Base-by-base conservation (phyloP, 2,797 vertebrate species). In the Alectoris magna region DNA sequence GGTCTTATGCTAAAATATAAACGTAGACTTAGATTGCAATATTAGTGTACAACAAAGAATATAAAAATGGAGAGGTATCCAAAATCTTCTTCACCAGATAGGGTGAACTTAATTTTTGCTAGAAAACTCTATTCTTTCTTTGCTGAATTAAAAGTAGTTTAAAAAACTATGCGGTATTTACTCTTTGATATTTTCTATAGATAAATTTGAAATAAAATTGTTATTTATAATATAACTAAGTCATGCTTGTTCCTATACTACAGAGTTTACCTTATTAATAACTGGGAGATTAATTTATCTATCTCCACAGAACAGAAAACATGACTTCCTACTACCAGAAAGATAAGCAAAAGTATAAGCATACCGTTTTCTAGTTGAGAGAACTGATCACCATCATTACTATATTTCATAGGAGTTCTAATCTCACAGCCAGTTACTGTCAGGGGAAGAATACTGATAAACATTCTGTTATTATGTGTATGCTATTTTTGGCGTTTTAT, bases 381-480 rank as follows among this genome's bases (percentile, higher is more conserved):
- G 59, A 96, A 95, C 72, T 84, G 90, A 93, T 95, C 90, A 93
- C 71, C 67, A 71, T 88, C 84, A 95, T 69, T 73, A 86, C 84
- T 68, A 67, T 41, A 86, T 70, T 95, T 96, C 59, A 23, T 84
- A 94, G 66, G 43, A 93, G 19, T 84, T 87, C 46, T 68, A 91
- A 75, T 29, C 74, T 78, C 36, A 84, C 16, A 87, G 49, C 51
- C 38, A 91, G 67, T 94, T 91, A 87, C 77, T 77, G 74, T 86
- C 59, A 72, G 77, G 29, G 76, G 51, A 93, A 67, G 44, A 94
- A 95, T 86, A 91, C 41, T 75, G 60, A 81, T 87, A 95, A 93
- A 88, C n/a, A 69, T 43, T 53, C 31, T 59, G 48, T 67, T 83
- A 84, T 44, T 74, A 87, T 64, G 29, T 70, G 21, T 43, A 21